Conservation (phyloP, 1,140 invertebrate genomes). For the Musca domestica region DNA sequence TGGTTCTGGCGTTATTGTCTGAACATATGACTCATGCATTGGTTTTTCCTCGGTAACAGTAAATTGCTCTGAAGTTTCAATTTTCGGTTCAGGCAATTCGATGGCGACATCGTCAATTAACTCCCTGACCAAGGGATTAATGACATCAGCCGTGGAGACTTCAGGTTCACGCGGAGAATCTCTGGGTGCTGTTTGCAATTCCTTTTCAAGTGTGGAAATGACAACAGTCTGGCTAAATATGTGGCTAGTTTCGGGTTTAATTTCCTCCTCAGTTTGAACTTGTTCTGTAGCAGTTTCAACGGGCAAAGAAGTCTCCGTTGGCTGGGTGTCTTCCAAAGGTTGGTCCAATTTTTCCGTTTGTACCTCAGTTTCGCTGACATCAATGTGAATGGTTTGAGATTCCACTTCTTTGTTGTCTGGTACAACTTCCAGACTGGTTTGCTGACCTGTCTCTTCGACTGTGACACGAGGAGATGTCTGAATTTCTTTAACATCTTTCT, state of each 20-base stretch:
- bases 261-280: conserved; percentile 42
- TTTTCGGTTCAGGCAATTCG: conserved; percentile 38
- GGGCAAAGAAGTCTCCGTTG: neutral
- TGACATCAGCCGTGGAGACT: conserved; percentile 35
- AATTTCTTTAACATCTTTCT: conserved; percentile 56
- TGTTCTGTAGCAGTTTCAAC: conserved; percentile 35
- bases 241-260: conserved; percentile 55
- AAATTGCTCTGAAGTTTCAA: conserved; percentile 39
- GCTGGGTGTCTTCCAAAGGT: conserved; percentile 17
- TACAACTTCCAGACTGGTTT: conserved; percentile 53
- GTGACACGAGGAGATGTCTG: conserved; percentile 60
- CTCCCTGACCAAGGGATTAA: conserved; percentile 44
- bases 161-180: conserved; percentile 46
- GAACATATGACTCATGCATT: conserved; percentile 44
- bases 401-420: conserved; percentile 45
- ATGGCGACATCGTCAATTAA: conserved; percentile 51
- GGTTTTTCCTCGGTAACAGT: conserved; percentile 39
- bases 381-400: conserved; percentile 44
- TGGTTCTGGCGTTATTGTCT: neutral
- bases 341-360: conserved; percentile 36
- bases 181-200: conserved; percentile 57
- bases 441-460: conserved; percentile 52
- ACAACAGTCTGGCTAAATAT: conserved; percentile 60
- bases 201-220: conserved; percentile 55
- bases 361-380: conserved; percentile 45